These are phyloP conservation scores for Nymphalis c-album DNA, from an alignment of 2,888 invertebrate genomes.

Conservation along the genomic window DNA sequence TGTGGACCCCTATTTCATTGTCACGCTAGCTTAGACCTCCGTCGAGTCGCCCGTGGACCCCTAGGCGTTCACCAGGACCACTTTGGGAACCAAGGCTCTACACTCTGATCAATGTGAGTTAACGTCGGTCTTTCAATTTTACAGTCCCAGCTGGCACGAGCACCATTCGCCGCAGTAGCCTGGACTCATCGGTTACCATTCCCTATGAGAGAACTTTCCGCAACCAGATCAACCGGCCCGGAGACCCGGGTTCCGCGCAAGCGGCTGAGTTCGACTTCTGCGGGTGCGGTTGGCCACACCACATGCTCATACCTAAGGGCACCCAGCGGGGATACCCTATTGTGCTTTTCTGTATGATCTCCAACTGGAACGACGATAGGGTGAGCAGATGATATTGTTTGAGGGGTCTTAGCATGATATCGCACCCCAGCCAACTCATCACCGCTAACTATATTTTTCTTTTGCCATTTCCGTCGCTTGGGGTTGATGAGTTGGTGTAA, in stretches of 20 bases:
- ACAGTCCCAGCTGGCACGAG: constrained; percentile 86
- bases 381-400: constrained; percentile 56
- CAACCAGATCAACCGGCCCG: constrained; percentile 83
- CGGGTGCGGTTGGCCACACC: constrained; percentile 94
- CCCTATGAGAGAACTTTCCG: constrained; percentile 92
- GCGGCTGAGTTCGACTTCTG: constrained; percentile 88
- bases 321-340: constrained; percentile 83
- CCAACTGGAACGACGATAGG: constrained; percentile 85
- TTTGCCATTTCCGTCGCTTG: too few species aligned
- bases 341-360: constrained; percentile 89
- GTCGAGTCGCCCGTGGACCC: too few species aligned
- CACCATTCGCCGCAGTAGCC: constrained; percentile 84
- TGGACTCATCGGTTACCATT: constrained; percentile 89
- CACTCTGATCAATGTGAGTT: too few species aligned
- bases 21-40: too few species aligned
- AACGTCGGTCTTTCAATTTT: neutral
- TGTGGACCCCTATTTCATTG: too few species aligned
- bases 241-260: constrained; percentile 71
- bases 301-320: constrained; percentile 89
- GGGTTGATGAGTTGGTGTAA: too few species aligned
- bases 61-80: too few species aligned
- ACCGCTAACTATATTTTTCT: too few species aligned
- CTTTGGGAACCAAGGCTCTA: too few species aligned
- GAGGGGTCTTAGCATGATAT: too few species aligned
- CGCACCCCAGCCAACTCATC: too few species aligned